Evolutionary conservation across 2,888 invertebrate species (phyloP).

Genomic region (Ochropleura leucogaster): DNA sequence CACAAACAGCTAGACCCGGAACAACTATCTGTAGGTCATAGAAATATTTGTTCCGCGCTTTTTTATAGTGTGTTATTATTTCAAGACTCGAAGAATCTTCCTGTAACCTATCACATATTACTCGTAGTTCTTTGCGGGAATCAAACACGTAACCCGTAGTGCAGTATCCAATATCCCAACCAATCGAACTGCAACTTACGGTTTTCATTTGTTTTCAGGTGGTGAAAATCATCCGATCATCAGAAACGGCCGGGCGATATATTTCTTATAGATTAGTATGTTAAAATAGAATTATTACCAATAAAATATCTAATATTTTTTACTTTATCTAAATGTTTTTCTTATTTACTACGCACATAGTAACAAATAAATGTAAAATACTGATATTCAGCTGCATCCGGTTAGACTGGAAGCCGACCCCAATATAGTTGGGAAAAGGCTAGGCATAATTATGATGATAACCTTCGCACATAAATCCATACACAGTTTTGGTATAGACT

Average conservation of each 20-base stretch:
- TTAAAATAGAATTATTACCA: constrained; percentile 71
- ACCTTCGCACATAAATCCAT: not conserved
- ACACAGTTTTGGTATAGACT: not conserved
- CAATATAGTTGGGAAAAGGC: too few species aligned
- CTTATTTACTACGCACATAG: too few species aligned
- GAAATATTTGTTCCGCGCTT: too few species aligned
- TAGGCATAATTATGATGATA: too few species aligned
- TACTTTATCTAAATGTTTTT: constrained; percentile 40
- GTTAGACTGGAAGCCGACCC: too few species aligned
- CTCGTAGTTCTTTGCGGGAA: not conserved
- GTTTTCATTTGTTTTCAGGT: constrained; percentile 91
- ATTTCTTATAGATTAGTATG: constrained; percentile 99
- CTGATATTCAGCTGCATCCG: too few species aligned
- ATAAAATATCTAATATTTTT: constrained; percentile 60
- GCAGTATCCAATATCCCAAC: not conserved
- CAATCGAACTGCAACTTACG: not conserved
- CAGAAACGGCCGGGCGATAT: constrained; percentile 99
- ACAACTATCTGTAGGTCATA: too few species aligned
- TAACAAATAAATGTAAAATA: too few species aligned
- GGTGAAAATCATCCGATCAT: constrained; percentile 99
- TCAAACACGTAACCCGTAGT: not conserved
- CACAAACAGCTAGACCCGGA: not conserved
- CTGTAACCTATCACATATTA: too few species aligned
- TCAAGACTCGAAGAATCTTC: not conserved
- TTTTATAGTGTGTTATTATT: too few species aligned